Conservation (phyloP, 1,140 invertebrate species). For the Drosophila santomea region DNA sequence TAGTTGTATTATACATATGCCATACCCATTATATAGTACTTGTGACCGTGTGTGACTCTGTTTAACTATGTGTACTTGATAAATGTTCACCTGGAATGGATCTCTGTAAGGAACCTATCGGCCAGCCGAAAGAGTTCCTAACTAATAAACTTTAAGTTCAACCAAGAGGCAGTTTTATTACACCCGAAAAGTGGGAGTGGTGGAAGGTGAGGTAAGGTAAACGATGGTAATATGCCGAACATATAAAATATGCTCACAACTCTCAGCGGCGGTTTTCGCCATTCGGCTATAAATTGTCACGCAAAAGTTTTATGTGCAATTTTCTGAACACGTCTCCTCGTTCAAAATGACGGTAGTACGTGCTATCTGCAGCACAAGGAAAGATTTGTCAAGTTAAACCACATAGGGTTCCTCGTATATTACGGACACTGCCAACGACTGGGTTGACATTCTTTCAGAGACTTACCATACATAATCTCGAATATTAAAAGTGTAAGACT, state of each 20-base stretch:
- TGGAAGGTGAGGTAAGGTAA: not conserved
- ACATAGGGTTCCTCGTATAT: too few species aligned
- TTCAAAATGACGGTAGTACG: constrained; percentile 26
- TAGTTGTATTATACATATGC: constrained; percentile 29
- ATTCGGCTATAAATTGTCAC: constrained; percentile 43
- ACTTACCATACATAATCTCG: not conserved
- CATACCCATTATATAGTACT: constrained; percentile 1
- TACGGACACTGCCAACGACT: too few species aligned
- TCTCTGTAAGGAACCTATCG: constrained; percentile 35
- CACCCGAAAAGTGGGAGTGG: too few species aligned
- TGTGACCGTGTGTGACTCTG: not conserved
- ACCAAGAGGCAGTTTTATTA: constrained; percentile 29
- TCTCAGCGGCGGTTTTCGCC: not conserved
- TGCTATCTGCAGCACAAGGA: not conserved
- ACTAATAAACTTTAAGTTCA: constrained; percentile 41
- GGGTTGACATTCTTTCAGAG: not conserved
- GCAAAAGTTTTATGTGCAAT: constrained; percentile 38
- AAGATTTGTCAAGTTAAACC: constrained; percentile 9
- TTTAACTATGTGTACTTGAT: constrained; percentile 24
- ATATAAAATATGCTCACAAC: constrained; percentile 37
- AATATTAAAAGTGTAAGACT: not conserved
- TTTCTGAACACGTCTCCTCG: constrained; percentile 31
- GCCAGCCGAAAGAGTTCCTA: constrained; percentile 23
- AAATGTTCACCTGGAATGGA: constrained; percentile 48
- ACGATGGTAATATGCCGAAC: constrained; percentile 6